phyloP scores from a whole-genome alignment of 1,140 invertebrate genomes.

The Eriocheir sinensis region DNA sequence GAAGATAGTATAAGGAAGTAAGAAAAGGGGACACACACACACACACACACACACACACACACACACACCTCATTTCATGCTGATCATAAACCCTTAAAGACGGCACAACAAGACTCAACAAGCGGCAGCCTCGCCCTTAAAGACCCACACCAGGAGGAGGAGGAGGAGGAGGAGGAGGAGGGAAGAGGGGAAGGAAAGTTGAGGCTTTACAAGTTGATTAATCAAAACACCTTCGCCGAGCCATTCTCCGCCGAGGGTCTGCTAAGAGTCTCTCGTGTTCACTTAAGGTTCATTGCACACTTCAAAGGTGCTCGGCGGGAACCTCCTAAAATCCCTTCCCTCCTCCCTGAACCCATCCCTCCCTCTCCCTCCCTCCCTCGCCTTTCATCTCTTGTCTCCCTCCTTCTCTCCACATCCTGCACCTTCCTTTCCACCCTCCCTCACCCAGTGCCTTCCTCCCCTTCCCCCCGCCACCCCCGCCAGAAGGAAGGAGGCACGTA shows the following conservation, averaged over 20 bases:
- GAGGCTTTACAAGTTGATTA: constrained; percentile 25
- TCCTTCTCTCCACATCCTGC: no score
- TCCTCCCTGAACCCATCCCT: no score
- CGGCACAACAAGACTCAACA: not conserved
- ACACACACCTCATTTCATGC: not conserved
- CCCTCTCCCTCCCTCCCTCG: no score
- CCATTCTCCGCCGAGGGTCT: not conserved
- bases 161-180: not conserved
- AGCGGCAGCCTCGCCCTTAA: not conserved
- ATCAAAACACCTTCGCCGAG: constrained; percentile 1
- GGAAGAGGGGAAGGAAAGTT: not conserved
- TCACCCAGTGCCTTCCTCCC: no score
- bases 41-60: constrained; percentile 26
- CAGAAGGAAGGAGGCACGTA: not conserved
- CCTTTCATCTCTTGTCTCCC: no score
- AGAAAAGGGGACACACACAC: not conserved
- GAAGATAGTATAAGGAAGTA: not conserved
- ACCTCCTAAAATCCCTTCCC: no score
- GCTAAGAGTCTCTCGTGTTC: constrained; percentile 1
- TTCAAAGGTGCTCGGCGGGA: not conserved
- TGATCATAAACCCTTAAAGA: not conserved
- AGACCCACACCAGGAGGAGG: no score
- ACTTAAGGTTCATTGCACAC: constrained; percentile 16
- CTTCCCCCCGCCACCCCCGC: no score
- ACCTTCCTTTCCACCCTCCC: no score